Conservation (phyloP, 2,113 vertebrate genomes). For the Petromus typicus region DNA sequence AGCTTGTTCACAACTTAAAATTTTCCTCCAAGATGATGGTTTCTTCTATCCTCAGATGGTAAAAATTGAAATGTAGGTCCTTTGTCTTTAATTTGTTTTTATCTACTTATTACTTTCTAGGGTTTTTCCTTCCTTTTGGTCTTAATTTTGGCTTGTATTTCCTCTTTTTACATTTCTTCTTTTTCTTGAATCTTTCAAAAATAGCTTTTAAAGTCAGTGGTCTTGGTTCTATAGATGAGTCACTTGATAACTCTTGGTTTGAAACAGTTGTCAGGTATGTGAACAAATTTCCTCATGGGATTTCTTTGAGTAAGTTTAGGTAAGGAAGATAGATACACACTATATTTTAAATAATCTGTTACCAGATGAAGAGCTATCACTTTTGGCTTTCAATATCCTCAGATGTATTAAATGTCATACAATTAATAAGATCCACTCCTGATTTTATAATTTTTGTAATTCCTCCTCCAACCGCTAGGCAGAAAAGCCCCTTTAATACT, state of each 20-base stretch:
- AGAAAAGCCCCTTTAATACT: no score
- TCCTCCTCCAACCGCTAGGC: no score
- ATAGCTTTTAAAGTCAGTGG: conserved; percentile 83
- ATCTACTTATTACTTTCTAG: conserved; percentile 21
- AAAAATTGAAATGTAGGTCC: conserved; percentile 83
- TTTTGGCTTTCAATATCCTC: not conserved
- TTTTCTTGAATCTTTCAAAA: conserved; percentile 76
- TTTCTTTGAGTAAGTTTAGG: conserved; percentile 28
- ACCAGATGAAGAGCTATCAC: conserved; percentile 57
- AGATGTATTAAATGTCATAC: no score
- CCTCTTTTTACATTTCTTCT: conserved; percentile 30
- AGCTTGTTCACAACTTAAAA: conserved; percentile 87
- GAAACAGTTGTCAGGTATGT: not conserved
- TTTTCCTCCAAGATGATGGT: conserved; percentile 84
- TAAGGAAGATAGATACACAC: not conserved
- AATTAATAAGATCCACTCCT: no score
- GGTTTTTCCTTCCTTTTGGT: not conserved
- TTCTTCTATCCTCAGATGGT: conserved; percentile 83
- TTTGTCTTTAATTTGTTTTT: conserved; percentile 69
- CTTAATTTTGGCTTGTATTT: conserved; percentile 25
- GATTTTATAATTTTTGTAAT: no score
- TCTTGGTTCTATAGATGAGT: conserved; percentile 74
- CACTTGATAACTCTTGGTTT: conserved; percentile 67
- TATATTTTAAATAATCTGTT: conserved; percentile 72
- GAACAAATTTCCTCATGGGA: not conserved